Base-by-base conservation (phyloP, 2,888 invertebrate genomes). In the Troilus luridus region DNA sequence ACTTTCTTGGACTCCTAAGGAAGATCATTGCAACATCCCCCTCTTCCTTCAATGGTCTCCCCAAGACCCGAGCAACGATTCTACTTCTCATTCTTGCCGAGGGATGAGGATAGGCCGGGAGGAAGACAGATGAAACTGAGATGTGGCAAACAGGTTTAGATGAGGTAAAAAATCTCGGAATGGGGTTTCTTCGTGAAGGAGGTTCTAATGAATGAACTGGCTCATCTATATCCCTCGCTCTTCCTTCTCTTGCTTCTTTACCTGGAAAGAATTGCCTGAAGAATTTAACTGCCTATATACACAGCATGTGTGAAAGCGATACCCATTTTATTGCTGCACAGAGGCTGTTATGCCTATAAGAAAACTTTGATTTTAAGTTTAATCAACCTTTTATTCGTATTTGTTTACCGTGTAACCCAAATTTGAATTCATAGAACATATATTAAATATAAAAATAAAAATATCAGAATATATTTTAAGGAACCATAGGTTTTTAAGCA, bases 161-260 rank as follows among this genome's bases (percentile, higher is more conserved):
- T 85, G 85, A 85, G 56, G 85, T 85, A 85, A 85, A 85, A 85
- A 85, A 85, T 85, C 56, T 85, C 56, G 85, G 85, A 85, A 85
- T 85, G 85, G 85, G 56, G 85, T 85, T 85, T 85, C 85, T 85
- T 85, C 85, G 85, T 85, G 85, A 58, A 54, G n/a, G 85, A 85
- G 85, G 85, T 85, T 85, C 85, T 85, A 85, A 85, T 85, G 85
- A 85, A 85, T 85, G 85, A 85, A 85, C 85, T 85, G 56, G 56
- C 85, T 85, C 85, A 85, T 85, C 85, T 85, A 85, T 85, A 85
- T 85, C 85, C 85, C 0, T 58, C 10, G 56, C 56, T 58, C n/a
- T 58, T 58, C 56, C 85, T 85, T 58, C 85, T 85, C 85, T 21
- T n/a, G n/a, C 56, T 58, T 85, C 85, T 85, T 85, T 85, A 56